Base-by-base conservation (phyloP, 2,797 vertebrate genomes). In the Cirrhinus mrigala region DNA sequence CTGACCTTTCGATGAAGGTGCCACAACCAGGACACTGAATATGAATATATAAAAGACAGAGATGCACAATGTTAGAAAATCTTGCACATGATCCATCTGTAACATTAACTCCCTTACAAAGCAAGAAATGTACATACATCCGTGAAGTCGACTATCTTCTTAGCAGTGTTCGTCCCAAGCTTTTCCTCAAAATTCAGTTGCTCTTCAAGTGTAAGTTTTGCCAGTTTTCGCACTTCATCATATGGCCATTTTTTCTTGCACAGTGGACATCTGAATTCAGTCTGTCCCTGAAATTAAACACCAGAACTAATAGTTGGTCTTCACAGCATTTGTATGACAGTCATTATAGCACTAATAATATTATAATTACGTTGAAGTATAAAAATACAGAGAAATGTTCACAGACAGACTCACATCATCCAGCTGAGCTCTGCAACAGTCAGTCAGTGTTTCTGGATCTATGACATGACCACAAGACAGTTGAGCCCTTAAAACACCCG, bases 261-360 rank as follows among this genome's bases (percentile, higher is more conserved):
- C 46, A 77, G 48, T 2, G 83, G 88, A 85, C 69, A 89, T 29
- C 78, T 91, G 76, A 69, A 54, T 60, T 74, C 81, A 33, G 66
- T 74, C 40, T 1, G 1, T 48, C 66, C 81, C 81, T 82, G 69
- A 33, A 58, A 82, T 44, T 11, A 44, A 22, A 78, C 40, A 66
- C 4, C 40, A 60, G 9, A 69, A 22, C 3, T 44, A 2, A 5
- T 10, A 12, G 54, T 62, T 54, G 11, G 9, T 60, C 56, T 58
- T 56, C 8, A n/a, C 2, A 9, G 8, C 20, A 2, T 10, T 58
- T 10, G 22, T 56, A 22, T 22, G 2, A 20, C 3, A 22, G 20
- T 58, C 20, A 58, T 58, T 22, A 58, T 10, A 58, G 9, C 20
- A 58, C 8, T 58, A 1, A 58, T 58, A n/a, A 58, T 58, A n/a